Base-by-base conservation (phyloP, 2,888 invertebrate genomes). In the Terebella lapidaria region DNA sequence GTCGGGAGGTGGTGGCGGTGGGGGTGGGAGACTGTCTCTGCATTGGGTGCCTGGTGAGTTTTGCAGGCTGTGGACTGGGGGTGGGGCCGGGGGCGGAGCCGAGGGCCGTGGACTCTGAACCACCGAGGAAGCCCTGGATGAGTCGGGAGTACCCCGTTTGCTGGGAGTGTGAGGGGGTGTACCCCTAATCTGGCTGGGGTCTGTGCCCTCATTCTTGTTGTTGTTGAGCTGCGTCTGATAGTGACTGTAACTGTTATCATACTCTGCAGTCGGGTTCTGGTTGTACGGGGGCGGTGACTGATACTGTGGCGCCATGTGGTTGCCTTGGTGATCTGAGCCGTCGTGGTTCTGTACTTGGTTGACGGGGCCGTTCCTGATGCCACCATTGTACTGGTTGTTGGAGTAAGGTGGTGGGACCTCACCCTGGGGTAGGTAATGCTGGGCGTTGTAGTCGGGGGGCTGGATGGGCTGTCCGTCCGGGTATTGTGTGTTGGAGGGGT, bases 11-110 rank as follows among this genome's bases (percentile, higher is more conserved):
- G 53, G 53, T 10, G 53, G 53, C 15, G 53, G 53, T 28, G 53
- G 53, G 5, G 53, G 53, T 28, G 53, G 53, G 27, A 53, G 22
- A 28, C 53, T 53, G 27, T 53, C 53, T 15, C 53, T 5, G 53
- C 22, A 27, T 5, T 5, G 10, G 22, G 27, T 28, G 27, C 25
- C 10, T 5, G 53, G 29, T 35, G 42, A 35, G 42, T 35, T n/a
- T n/a, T 15, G n/a, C n/a, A 15, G 10, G n/a, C n/a, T 35, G 18
- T 49, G 18, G 18, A 49, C 24, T 26, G 15, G 27, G 5, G 53
- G 53, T 5, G 53, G 53, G 5, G 53, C 53, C 15, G 53, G 53
- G 27, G 53, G 53, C 22, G 53, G 53, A 10, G 15, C 15, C 15
- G 15, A 5, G 53, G 53, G 53, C 29, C 53, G 53, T 5, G 53